Evolutionary conservation across 2,888 invertebrate genomes (phyloP).

Genomic region (Nezara viridula): DNA sequence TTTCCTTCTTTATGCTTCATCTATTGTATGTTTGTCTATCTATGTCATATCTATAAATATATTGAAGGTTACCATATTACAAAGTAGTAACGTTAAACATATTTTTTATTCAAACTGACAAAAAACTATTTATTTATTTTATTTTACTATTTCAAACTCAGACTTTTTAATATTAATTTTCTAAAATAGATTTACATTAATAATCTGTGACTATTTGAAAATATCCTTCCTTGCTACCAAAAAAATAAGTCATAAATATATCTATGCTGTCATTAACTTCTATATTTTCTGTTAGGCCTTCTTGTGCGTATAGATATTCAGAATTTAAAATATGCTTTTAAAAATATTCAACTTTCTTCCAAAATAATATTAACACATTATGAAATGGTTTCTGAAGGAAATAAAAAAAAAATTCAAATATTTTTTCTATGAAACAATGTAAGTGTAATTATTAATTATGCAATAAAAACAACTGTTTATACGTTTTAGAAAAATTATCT

Average conservation of each 20-base stretch:
- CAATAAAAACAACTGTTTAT: no score
- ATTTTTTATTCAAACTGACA: not conserved
- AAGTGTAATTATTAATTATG: no score
- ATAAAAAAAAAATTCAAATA: no score
- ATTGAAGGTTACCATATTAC: constrained; percentile 23
- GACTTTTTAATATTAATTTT: not conserved
- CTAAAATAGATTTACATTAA: not conserved
- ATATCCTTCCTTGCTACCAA: not conserved
- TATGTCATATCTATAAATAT: constrained; percentile 10
- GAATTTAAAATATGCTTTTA: no score
- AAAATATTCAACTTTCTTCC: no score
- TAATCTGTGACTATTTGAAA: not conserved
- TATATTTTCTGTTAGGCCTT: not conserved
- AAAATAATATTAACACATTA: no score
- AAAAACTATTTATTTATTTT: not conserved
- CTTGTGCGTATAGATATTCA: no score
- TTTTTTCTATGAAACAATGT: no score
- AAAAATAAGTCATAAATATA: not conserved
- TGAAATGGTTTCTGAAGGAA: no score
- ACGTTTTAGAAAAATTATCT: not conserved
- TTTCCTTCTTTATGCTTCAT: constrained; percentile 1
- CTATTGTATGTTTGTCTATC: not conserved
- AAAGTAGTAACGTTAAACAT: not conserved
- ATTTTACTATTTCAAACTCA: not conserved
- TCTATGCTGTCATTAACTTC: not conserved